These are phyloP conservation scores for Astur gentilis DNA, from an alignment of 2,113 vertebrate species.

Conservation along the genomic window DNA sequence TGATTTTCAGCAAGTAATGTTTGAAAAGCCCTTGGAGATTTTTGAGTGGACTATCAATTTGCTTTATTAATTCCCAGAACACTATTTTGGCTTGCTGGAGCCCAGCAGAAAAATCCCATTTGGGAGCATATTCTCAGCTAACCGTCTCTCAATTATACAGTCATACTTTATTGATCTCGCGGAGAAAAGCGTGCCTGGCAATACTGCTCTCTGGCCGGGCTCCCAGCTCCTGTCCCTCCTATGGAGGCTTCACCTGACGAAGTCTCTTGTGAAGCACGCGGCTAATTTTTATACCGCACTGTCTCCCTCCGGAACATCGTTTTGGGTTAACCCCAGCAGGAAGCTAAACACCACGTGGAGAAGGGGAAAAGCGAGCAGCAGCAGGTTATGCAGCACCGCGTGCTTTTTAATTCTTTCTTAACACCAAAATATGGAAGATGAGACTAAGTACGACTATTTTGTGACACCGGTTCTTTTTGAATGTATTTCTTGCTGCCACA, in stretches of 20 bases:
- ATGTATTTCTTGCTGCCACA: neutral
- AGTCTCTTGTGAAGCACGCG: neutral
- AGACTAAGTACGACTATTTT: neutral
- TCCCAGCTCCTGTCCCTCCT: neutral
- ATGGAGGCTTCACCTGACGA: neutral
- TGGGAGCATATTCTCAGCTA: slow-evolving; percentile 20
- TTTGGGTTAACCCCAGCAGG: neutral
- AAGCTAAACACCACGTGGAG: neutral
- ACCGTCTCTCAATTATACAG: slow-evolving; percentile 26
- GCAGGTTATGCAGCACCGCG: neutral
- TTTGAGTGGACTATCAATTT: slow-evolving; percentile 36
- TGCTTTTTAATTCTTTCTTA: neutral
- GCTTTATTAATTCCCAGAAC: slow-evolving; percentile 20
- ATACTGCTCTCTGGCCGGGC: neutral
- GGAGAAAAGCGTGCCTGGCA: neutral
- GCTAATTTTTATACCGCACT: neutral
- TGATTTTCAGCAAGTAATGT: neutral
- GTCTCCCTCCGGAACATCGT: neutral
- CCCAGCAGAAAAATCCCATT: slow-evolving; percentile 25
- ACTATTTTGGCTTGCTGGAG: neutral
- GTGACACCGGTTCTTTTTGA: neutral
- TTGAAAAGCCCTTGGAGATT: slow-evolving; percentile 25
- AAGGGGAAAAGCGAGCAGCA: neutral
- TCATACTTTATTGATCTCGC: slow-evolving; percentile 17
- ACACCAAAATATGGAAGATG: neutral